A percentile compares a stretch with the other conserved stretches of the same genome.
These are phyloP conservation scores for Oryzias javanicus DNA, from an alignment of 2,113 vertebrate genomes.

Conservation along the genomic window DNA sequence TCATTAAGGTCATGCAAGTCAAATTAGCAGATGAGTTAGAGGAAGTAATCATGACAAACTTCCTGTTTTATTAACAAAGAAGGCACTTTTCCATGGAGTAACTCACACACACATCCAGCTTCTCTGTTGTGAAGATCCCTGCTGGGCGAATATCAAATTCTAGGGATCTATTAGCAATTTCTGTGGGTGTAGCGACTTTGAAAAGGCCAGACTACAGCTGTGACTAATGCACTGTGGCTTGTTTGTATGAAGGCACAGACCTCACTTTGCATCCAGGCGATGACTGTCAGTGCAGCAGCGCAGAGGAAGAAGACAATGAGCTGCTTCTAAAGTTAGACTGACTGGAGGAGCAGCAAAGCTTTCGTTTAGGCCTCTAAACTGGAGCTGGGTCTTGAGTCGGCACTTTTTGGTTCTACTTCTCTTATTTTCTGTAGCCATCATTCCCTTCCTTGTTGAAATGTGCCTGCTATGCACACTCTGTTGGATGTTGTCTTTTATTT, in stretches of 20 bases:
- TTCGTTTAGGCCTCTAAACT: constrained; percentile 2
- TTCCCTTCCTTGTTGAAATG: too few species aligned
- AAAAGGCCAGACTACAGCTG: constrained; percentile 64
- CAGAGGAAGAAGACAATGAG: constrained; percentile 29
- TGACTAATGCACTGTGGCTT: constrained; percentile 64
- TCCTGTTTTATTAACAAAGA: constrained; percentile 17
- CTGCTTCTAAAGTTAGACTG: constrained; percentile 6
- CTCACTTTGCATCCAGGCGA: constrained; percentile 49
- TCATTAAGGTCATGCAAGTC: too few species aligned
- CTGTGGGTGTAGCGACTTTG: constrained; percentile 59
- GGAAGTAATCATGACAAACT: not conserved
- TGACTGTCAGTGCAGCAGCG: constrained; percentile 19
- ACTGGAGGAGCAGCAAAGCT: constrained; percentile 2
- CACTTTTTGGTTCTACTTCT: constrained; percentile 13
- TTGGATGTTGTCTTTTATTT: constrained; percentile 23
- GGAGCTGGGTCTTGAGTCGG: constrained; percentile 13
- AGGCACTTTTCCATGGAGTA: constrained; percentile 5
- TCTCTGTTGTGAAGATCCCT: constrained; percentile 24
- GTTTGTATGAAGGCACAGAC: constrained; percentile 56
- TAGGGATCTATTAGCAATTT: constrained; percentile 57
- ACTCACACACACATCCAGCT: constrained; percentile 1
- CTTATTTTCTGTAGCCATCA: constrained; percentile 7
- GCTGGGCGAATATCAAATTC: constrained; percentile 52
- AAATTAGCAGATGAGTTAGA: not conserved
- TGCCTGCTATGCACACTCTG: not conserved